Evolutionary conservation across 2,888 invertebrate species (phyloP), one percentile per base, ranked within the genome.

Genomic region (Bruchidius siliquastri): DNA sequence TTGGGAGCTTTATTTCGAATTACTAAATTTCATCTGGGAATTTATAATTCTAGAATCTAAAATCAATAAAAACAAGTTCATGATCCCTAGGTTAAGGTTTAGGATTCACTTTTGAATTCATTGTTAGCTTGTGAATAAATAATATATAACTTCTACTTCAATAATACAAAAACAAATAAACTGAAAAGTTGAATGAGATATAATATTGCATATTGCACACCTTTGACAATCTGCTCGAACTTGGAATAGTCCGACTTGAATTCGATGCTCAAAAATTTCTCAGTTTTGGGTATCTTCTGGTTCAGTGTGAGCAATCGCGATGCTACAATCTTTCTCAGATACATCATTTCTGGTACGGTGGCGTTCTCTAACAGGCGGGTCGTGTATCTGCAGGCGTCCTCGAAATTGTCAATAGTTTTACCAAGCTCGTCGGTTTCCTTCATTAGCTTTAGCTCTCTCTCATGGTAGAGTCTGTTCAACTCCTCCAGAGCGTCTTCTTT

Each of bases 401-500:
- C 94, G 76, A 97, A 92, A 81, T 94, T 92, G 77, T 93, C 94
- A 77, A 94, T 92, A 3, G 93, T 93, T 84, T 95, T 95, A 81
- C 94, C 96, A 73, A 96, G 91, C 69, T 83, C 82, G 83, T 94
- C 93, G 83, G 93, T 92, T 76, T 94, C 89, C 84, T 96, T 96
- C 96, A 97, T 97, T 66, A 97, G 93, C 85, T 94, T 93, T 67
- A 97, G 88, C 86, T 96, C 96, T 76, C 96, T 91, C 82, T 94
- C 92, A 75, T 93, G 93, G 85, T 97, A 96, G 77, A 95, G 86
- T 77, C 90, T 90, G 81, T 93, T 92, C 70, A 96, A 88, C 82
- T 94, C 92, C 78, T 91, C 90, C 22, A 95, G 87, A 21, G 94
- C 90, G 71, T 91, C 91, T 81, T 96, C 95, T 79, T 93, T 91